phyloP scores from a whole-genome alignment of 2,113 vertebrate genomes.

The Xenopus tropicalis region DNA sequence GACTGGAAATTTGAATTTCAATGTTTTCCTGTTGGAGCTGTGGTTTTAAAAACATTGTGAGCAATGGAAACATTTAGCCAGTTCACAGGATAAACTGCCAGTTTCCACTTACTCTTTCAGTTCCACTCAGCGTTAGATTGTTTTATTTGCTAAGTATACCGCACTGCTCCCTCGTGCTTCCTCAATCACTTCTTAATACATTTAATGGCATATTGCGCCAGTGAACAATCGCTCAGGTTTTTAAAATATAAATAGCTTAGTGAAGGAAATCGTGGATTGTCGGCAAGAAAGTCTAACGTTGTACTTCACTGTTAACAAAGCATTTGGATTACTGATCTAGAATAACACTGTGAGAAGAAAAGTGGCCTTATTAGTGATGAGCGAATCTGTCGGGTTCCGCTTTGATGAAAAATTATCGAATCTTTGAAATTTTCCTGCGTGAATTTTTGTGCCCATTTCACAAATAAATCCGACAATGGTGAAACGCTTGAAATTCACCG shows the following conservation, averaged over 20 bases:
- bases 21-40: constrained; percentile 8
- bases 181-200: neutral
- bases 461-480: too few relatives aligned
- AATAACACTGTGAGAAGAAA: too few relatives aligned
- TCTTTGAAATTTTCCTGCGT: too few relatives aligned
- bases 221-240: neutral
- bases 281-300: neutral
- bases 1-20: constrained; percentile 13
- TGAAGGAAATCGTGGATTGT: constrained; percentile 1
- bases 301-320: too few relatives aligned
- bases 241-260: neutral
- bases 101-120: neutral
- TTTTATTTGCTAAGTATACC: neutral
- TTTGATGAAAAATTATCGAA: too few relatives aligned
- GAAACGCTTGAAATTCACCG: too few relatives aligned
- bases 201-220: constrained; percentile 4
- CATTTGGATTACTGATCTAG: too few relatives aligned
- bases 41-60: constrained; percentile 15
- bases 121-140: neutral
- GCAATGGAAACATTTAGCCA: neutral
- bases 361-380: too few relatives aligned
- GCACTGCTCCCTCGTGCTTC: neutral
- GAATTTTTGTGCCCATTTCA: too few relatives aligned
- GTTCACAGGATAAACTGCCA: neutral
- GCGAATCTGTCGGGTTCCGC: too few relatives aligned